Evolutionary conservation across 2,888 invertebrate species (phyloP), one percentile per base, ranked within the genome.

Genomic region (Antitype chi): DNA sequence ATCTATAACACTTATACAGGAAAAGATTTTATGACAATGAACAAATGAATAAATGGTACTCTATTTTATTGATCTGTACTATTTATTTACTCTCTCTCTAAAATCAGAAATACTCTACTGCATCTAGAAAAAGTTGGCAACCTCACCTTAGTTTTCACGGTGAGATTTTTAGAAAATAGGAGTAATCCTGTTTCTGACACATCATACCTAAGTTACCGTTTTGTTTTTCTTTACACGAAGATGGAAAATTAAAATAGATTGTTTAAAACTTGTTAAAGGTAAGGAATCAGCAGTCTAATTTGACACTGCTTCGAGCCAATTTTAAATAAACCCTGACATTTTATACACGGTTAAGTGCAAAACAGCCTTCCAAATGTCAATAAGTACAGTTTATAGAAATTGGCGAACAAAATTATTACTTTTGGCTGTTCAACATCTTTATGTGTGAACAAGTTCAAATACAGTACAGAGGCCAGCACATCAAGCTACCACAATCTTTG

Each of bases 281-380:
- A 53, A 15, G 25, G 15, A 60, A 66, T 25, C 15, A 28, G 53
- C 9, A 52, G 13, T 47, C 49, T 76, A 60, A 69, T 81, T 55
- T 75, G 57, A 68, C 20, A 38, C 2, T 47, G 32, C 25, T 67
- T 32, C 43, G n/a, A 81, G 13, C 23, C 53, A 70, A 67, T 81
- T 66, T 63, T 52, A 38, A 77, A 68, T 82, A 63, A 81, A 82
- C 80, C 80, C 68, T 81, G 80, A 81, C 67, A 70, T 80, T 80
- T 81, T 52, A 77, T 71, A 76, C 55, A 43, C 64, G 7, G 13
- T 3, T 76, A 49, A 70, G 66, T 67, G 62, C 67, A 11, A 68
- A 70, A 81, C 6, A 57, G 25, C 49, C 20, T 70, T 66, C 49
- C n/a, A 82, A 80, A 81, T 80, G 70, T 66, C 70, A 68, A 66